Evolutionary conservation across 2,113 vertebrate genomes (phyloP).

Genomic region (Oriolus oriolus): DNA sequence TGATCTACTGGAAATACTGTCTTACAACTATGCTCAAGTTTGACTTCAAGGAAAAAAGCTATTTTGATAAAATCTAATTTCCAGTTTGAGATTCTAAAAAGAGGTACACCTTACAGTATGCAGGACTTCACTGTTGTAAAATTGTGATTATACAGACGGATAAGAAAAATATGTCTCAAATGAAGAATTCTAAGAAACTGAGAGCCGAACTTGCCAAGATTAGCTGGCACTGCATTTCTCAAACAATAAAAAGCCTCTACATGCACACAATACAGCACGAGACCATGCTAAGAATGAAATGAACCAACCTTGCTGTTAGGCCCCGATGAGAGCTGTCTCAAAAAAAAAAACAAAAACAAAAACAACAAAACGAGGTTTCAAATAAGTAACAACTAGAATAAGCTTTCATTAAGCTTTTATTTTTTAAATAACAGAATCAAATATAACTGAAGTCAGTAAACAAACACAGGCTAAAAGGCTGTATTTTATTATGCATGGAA

Average conservation of each 20-base stretch:
- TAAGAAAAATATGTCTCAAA: neutral
- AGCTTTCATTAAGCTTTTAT: neutral
- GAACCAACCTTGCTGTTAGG: conserved; percentile 34
- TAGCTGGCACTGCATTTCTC: neutral
- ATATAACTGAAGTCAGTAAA: neutral
- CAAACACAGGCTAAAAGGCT: neutral
- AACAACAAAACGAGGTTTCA: neutral
- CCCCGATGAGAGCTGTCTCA: conserved; percentile 19
- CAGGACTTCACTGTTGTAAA: neutral
- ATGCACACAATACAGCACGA: conserved; percentile 38
- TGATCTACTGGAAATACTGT: neutral
- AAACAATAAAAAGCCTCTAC: conserved; percentile 5
- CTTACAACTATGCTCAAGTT: neutral
- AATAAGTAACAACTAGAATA: neutral
- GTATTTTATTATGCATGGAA: neutral
- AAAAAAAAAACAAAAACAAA: neutral
- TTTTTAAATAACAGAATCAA: neutral
- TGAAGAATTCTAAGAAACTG: neutral
- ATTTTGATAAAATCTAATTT: neutral
- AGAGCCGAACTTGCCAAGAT: neutral
- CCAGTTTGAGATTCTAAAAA: neutral
- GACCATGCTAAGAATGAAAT: conserved; percentile 25
- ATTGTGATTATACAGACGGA: neutral
- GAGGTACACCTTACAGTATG: neutral
- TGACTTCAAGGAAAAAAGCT: neutral